Percentiles rank a stretch among this genome's conserved stretches.
phyloP scores from a whole-genome alignment of 1,140 invertebrate species.

The Micrasema minimum region DNA sequence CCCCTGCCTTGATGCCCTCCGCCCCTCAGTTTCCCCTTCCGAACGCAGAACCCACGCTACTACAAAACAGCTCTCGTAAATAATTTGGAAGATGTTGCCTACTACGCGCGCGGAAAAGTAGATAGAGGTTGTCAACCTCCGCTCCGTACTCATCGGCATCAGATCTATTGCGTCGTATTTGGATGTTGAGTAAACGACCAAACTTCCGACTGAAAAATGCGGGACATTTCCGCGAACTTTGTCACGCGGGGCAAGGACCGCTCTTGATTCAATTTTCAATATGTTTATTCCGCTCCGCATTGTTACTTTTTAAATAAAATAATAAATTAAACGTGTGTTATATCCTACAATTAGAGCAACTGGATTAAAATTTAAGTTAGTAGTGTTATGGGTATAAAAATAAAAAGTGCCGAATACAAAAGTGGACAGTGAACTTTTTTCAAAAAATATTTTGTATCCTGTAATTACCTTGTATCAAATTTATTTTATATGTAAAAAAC shows the following conservation, averaged over 20 bases:
- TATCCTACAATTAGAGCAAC: too few species aligned
- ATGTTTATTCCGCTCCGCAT: not conserved
- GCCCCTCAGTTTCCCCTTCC: slow-evolving; percentile 1
- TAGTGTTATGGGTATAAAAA: too few species aligned
- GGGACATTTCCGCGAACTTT: not conserved
- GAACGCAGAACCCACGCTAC: slow-evolving; percentile 23
- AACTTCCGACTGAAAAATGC: not conserved
- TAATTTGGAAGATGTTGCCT: slow-evolving; percentile 46
- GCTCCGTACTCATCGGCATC: not conserved
- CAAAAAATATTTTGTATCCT: too few species aligned
- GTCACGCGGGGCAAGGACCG: not conserved
- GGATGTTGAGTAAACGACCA: not conserved
- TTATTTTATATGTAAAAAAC: too few species aligned
- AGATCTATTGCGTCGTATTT: slow-evolving; percentile 16
- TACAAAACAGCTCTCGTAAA: slow-evolving; percentile 47
- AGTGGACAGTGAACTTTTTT: too few species aligned
- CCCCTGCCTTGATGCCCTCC: slow-evolving; percentile 35
- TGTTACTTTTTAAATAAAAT: not conserved
- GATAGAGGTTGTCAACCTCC: slow-evolving; percentile 34
- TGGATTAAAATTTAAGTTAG: too few species aligned
- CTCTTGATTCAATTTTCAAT: too few species aligned
- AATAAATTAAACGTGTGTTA: too few species aligned
- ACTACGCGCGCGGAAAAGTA: slow-evolving; percentile 42
- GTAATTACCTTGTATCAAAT: too few species aligned
- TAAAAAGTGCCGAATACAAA: too few species aligned